phyloP scores from a whole-genome alignment of 92 coral and sea anemone genomes.

The Nematostella vectensis region DNA sequence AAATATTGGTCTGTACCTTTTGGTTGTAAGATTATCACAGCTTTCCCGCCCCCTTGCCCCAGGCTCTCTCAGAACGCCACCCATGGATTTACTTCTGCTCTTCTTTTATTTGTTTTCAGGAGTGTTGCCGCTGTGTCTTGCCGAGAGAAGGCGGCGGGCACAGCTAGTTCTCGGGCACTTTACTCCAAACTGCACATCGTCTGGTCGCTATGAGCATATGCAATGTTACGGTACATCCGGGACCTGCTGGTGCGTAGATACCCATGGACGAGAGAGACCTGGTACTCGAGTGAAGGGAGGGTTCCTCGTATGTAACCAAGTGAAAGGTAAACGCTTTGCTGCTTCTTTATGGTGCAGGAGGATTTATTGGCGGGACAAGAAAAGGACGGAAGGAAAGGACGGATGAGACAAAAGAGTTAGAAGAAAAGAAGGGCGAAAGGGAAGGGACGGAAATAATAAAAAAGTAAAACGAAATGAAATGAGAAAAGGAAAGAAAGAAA shows the following conservation, averaged over 20 bases:
- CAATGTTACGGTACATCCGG: constrained; percentile 57
- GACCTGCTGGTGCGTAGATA: constrained; percentile 79
- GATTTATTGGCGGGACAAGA: not conserved
- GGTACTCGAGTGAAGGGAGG: constrained; percentile 50
- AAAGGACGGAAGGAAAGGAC: not conserved
- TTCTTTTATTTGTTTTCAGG: constrained; percentile 19
- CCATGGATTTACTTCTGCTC: no score
- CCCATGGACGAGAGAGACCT: constrained; percentile 46
- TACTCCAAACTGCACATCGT: constrained; percentile 39
- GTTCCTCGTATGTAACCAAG: constrained; percentile 48
- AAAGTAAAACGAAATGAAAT: no score
- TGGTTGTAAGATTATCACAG: no score
- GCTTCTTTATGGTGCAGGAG: no score
- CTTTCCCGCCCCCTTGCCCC: no score
- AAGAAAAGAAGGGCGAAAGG: no score
- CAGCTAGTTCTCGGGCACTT: constrained; percentile 28
- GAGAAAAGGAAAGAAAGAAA: no score
- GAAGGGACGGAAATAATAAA: no score
- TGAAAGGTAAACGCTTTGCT: constrained; percentile 41
- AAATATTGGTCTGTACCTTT: no score
- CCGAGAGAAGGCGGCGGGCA: constrained; percentile 15
- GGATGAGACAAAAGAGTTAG: no score
- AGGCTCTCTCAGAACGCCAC: no score
- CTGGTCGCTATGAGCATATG: constrained; percentile 40
- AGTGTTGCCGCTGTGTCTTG: constrained; percentile 42